Percentiles rank a stretch among this genome's conserved stretches.
These are phyloP conservation scores for human DNA, from an alignment of 2,113 vertebrate species.

Conservation along the genomic window DNA sequence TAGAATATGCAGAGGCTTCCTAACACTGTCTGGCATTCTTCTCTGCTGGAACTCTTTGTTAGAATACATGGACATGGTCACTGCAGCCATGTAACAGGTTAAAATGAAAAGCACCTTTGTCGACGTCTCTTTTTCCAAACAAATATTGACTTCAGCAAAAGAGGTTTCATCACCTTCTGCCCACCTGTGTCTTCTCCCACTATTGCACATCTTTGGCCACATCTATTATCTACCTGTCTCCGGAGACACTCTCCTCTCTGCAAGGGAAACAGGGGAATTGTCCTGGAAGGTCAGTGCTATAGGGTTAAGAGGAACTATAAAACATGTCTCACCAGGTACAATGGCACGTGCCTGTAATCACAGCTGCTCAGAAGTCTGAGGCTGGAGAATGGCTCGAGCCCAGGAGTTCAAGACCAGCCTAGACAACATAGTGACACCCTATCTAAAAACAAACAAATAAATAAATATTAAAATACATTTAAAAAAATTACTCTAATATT, in stretches of 20 bases:
- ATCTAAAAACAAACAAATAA: background rate
- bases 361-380: background rate
- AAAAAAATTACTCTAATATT: background rate
- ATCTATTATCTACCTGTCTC: background rate
- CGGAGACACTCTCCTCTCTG: background rate
- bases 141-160: background rate
- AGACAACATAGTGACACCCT: background rate
- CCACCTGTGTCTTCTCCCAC: background rate
- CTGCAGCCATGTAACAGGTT: background rate
- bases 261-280: background rate
- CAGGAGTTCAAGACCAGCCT: background rate
- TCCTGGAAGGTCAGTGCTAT: background rate
- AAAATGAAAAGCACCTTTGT: background rate
- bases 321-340: background rate
- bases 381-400: background rate
- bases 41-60: background rate
- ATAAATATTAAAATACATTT: background rate
- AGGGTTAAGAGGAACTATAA: background rate
- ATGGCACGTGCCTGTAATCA: background rate
- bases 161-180: rapidly evolving
- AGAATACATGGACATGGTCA: background rate
- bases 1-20: background rate
- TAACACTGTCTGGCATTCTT: background rate
- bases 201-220: rapidly evolving
- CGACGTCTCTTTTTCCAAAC: background rate